Base-by-base conservation (phyloP, 2,888 invertebrate genomes). In the Auanema sp. region DNA sequence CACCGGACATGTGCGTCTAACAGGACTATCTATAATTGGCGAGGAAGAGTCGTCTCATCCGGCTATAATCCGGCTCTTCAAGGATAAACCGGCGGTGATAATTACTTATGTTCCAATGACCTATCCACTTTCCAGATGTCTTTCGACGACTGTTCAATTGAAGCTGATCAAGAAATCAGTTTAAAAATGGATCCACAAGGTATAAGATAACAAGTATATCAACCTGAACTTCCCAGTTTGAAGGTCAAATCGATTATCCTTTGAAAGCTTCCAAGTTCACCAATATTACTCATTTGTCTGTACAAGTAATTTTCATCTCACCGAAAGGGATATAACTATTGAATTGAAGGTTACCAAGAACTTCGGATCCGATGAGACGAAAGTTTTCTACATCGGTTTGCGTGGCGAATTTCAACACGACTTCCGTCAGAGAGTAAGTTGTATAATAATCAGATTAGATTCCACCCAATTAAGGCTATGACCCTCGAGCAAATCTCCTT, bases 21-120 rank as follows among this genome's bases (percentile, higher is more conserved):
- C 95, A 86, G 96, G 96, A 11, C 89, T 98, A 49, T 91, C 92
- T 77, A 87, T 98, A 58, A 88, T 91, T 75, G 96, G 96, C n/a
- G 92, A 92, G 70, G 91, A 93, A 83, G 90, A 91, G 71, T 67
- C 55, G 18, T 87, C 89, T 21, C 92, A 93, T 87, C 97, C 97
- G 16, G 88, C 90, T 24, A 89, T 89, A 85, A 89, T 97, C 86
- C 89, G 91, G 87, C 83, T 97, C 92, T 96, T 76, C 64, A 80
- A 81, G 59, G 76, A 84, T 64, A 63, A 69, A 47, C 76, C 77
- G 16, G 73, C 75, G 58, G 83, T 83, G 16, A 24, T 67, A 65
- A 18, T 18, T 47, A 47, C 16, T 18, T 47, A 2, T 52, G 51
- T 21, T 49, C 52, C 43, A 52, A 63, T 41, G 56, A 51, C 12